Evolutionary conservation across 1,140 invertebrate species (phyloP).

Genomic region (Diorhabda sublineata): DNA sequence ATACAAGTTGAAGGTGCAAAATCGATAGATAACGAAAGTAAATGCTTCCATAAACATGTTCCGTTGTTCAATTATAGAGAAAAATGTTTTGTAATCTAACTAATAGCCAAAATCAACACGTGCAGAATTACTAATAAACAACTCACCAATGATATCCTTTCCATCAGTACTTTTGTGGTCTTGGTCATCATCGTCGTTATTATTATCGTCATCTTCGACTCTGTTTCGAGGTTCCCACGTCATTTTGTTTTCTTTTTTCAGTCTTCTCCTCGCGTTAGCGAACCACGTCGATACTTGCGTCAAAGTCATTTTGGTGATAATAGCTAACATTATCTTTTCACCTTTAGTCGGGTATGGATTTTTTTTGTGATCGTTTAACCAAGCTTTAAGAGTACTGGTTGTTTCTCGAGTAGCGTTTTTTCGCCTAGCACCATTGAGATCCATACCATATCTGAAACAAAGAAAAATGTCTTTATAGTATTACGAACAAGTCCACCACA

Average conservation of each 20-base stretch:
- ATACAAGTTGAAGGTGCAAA: no score
- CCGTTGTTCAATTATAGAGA: no score
- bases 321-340: constrained; percentile 98
- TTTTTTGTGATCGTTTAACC: constrained; percentile 98
- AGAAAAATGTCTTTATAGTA: not conserved
- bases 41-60: no score
- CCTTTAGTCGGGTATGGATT: constrained; percentile 99
- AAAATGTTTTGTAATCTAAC: no score
- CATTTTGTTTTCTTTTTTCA: constrained; percentile 99
- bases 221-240: constrained; percentile 93
- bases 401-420: constrained; percentile 98
- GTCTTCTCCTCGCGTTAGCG: constrained; percentile 89
- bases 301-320: constrained; percentile 98
- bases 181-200: constrained; percentile 66
- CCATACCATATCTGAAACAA: constrained; percentile 80
- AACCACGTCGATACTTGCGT: constrained; percentile 99
- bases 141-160: constrained; percentile 72
- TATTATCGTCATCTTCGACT: constrained; percentile 84
- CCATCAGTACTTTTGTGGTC: constrained; percentile 78
- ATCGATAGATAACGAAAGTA: no score
- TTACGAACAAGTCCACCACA: no score
- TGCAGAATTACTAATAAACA: not conserved
- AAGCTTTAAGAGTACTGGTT: constrained; percentile 93
- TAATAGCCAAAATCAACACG: no score
- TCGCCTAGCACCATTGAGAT: constrained; percentile 81